phyloP scores from a whole-genome alignment of 2,113 vertebrate species.

The Nannospalax galili region DNA sequence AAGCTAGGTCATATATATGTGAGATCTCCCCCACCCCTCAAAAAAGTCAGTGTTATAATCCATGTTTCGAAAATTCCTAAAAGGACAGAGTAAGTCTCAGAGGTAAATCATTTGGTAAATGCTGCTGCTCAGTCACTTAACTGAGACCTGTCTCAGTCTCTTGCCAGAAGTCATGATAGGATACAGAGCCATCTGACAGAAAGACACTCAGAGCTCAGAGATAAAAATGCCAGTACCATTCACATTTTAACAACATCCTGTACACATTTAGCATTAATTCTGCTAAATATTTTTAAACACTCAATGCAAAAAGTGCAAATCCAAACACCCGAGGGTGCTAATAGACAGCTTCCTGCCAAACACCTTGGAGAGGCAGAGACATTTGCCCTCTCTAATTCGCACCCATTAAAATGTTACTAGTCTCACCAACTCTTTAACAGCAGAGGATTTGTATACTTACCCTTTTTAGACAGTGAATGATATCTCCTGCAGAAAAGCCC shows the following conservation, averaged over 20 bases:
- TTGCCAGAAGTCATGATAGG: not conserved
- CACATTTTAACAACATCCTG: constrained; percentile 30
- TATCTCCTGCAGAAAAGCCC: constrained; percentile 19
- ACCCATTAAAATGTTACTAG: not conserved
- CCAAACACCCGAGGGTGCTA: not conserved
- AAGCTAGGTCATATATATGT: not conserved
- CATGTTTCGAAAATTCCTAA: not conserved
- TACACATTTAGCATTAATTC: constrained; percentile 25
- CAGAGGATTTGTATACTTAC: not conserved
- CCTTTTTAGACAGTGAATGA: not conserved
- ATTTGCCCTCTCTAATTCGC: not conserved
- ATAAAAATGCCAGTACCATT: not conserved
- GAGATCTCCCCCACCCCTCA: not conserved
- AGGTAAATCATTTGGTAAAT: not conserved
- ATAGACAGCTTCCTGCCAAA: constrained; percentile 16
- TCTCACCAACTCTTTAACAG: not conserved
- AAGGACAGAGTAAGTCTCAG: not conserved
- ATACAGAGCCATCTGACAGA: not conserved
- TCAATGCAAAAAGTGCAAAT: constrained; percentile 8
- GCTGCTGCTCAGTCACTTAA: not conserved
- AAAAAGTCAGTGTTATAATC: not conserved
- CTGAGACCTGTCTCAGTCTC: not conserved
- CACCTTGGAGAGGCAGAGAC: not conserved
- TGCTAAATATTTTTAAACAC: constrained; percentile 60
- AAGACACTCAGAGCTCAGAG: not conserved